phyloP scores from a whole-genome alignment of 1,140 invertebrate genomes.

The Hyposmocoma kahamanoa region DNA sequence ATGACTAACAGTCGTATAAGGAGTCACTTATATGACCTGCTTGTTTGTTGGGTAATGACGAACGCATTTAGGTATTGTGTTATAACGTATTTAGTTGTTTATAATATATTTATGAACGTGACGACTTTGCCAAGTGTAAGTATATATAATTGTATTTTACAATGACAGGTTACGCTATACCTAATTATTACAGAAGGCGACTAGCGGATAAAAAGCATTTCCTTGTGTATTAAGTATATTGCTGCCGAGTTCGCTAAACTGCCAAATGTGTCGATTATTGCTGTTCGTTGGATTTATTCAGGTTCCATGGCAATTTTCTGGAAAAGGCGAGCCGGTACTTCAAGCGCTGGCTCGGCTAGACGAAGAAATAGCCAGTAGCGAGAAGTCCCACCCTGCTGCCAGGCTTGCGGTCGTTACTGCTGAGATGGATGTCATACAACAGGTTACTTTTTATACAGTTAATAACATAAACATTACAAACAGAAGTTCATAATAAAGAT shows the following conservation, averaged over 20 bases:
- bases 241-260: neutral
- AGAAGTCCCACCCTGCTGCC: conserved; percentile 36
- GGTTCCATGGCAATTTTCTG: conserved; percentile 13
- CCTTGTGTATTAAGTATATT: neutral
- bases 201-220: neutral
- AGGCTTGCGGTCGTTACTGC: conserved; percentile 39
- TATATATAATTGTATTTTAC: neutral
- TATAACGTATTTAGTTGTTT: too few species aligned
- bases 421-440: conserved; percentile 44
- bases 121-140: neutral
- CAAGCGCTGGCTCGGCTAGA: conserved; percentile 39
- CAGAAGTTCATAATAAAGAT: too few species aligned
- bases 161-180: neutral
- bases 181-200: neutral
- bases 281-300: too few species aligned
- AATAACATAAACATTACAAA: too few species aligned
- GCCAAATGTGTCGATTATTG: too few species aligned
- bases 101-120: neutral
- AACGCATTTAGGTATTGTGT: too few species aligned
- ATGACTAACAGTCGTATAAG: too few species aligned
- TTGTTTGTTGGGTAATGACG: too few species aligned
- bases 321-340: conserved; percentile 39
- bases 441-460: conserved; percentile 22
- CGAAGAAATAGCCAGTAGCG: conserved; percentile 37
- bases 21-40: too few species aligned